Evolutionary conservation across 2,797 vertebrate genomes (phyloP), one percentile per base, ranked within the genome.

Genomic region (Sciaenops ocellatus): DNA sequence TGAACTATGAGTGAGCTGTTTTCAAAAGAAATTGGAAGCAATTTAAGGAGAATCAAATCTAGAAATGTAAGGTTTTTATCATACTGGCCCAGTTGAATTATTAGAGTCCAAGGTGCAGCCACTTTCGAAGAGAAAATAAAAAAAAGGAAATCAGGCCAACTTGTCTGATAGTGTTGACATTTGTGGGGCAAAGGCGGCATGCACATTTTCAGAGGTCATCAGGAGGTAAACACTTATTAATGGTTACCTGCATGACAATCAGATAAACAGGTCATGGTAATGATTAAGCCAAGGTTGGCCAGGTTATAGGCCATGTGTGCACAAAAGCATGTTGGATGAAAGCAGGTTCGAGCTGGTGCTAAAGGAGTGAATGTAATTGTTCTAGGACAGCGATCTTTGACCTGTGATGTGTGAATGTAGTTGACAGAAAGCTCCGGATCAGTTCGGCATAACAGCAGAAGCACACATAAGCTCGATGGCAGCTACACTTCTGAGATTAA

Each of bases 141-240:
- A 52, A 69, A 75, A 81, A 71, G 60, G 65, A 87, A 90, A 91
- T 84, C 80, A 79, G 89, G 83, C 79, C 80, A 90, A 80, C 87
- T 86, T 67, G 56, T 91, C 83, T 83, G 84, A 90, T 89, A 95
- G 88, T 77, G 89, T 95, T 96, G 96, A 96, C 95, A 96, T 97
- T 97, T 95, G 93, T 91, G 89, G 94, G 94, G 94, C 95, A 95
- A 95, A 95, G 95, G 94, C 93, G 91, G 94, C 92, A 90, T 91
- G 96, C 93, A 85, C 91, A 95, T 96, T 96, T 95, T 95, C 96
- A 96, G 96, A 98, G 97, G 97, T 98, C 98, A 97, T 96, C 95
- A 93, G 94, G 96, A 97, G 96, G 96, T 96, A 98, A 99, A 98
- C 96, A 98, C 95, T 95, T 97, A 99, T 99, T 99, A 99, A 99